A percentile compares a stretch with the other conserved stretches of the same genome.
phyloP scores from a whole-genome alignment of 2,888 invertebrate species.

The Agrochola macilenta region DNA sequence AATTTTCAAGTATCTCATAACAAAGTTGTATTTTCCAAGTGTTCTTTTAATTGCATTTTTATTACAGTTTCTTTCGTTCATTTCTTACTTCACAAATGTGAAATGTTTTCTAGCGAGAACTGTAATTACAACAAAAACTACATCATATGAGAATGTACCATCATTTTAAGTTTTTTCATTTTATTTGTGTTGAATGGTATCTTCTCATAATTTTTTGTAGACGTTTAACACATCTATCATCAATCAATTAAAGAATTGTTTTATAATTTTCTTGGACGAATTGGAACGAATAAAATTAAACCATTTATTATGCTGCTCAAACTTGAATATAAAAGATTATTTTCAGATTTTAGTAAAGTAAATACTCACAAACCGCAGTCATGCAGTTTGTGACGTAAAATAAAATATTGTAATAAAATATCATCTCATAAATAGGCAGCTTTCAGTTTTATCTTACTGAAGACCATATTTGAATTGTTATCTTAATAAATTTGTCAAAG shows the following conservation, averaged over 20 bases:
- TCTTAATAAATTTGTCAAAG: background rate
- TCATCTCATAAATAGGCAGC: background rate
- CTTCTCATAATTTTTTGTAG: conserved; percentile 4
- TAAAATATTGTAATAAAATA: too few relatives aligned
- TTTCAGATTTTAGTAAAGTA: background rate
- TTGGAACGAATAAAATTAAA: background rate
- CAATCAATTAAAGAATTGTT: background rate
- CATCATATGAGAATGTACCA: conserved; percentile 48
- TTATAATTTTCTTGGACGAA: background rate
- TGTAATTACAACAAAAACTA: conserved; percentile 67
- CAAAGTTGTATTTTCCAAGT: conserved; percentile 45
- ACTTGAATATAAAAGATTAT: background rate
- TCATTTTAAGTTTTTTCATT: conserved; percentile 44
- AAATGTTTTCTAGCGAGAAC: conserved; percentile 61
- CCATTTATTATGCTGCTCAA: background rate
- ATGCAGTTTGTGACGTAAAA: background rate
- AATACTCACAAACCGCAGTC: background rate
- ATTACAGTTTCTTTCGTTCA: conserved; percentile 59
- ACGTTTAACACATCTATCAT: background rate
- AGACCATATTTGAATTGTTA: background rate
- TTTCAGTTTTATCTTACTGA: background rate
- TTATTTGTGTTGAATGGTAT: conserved; percentile 25
- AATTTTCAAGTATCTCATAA: conserved; percentile 39
- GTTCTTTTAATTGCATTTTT: conserved; percentile 64
- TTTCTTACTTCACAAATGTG: conserved; percentile 61